phyloP scores from a whole-genome alignment of 2,113 vertebrate species.

The Ictalurus punctatus region DNA sequence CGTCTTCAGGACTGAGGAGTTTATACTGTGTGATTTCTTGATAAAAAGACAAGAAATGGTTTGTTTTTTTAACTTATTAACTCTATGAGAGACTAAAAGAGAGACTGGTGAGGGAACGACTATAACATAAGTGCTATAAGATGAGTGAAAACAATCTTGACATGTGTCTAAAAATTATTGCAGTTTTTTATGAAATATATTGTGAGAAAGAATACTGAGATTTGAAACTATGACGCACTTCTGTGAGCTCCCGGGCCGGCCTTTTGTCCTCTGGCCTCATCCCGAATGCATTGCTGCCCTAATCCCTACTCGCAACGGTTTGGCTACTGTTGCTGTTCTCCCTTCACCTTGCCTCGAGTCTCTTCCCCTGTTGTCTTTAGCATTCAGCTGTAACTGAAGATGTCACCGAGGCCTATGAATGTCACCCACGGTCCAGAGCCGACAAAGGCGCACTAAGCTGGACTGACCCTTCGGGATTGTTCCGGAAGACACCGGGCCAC shows the following conservation, averaged over 20 bases:
- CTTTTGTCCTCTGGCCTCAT: slow-evolving; percentile 63
- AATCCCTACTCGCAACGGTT: slow-evolving; percentile 65
- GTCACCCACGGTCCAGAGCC: slow-evolving; percentile 70
- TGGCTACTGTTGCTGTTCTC: slow-evolving; percentile 58
- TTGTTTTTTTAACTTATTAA: too few species aligned
- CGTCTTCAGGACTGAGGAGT: too few species aligned
- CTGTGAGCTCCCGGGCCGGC: not conserved
- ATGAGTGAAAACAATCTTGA: not conserved
- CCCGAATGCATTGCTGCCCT: slow-evolving; percentile 69
- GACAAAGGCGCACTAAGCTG: slow-evolving; percentile 91
- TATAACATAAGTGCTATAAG: not conserved
- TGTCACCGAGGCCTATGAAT: slow-evolving; percentile 84
- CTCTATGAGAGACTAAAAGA: not conserved
- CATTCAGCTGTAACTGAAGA: slow-evolving; percentile 91
- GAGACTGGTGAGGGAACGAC: not conserved
- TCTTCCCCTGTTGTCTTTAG: slow-evolving; percentile 65
- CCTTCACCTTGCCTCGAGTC: slow-evolving; percentile 41
- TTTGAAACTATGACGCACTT: not conserved
- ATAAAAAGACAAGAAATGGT: too few species aligned
- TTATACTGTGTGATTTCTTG: too few species aligned
- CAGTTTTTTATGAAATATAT: not conserved
- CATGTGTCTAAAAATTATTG: not conserved
- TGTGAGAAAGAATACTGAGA: not conserved
- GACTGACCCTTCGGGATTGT: slow-evolving; percentile 85
- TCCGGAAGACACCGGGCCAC: slow-evolving; percentile 77